These are phyloP conservation scores for Nymphalis urticae DNA, from an alignment of 2,888 invertebrate genomes.

Conservation along the genomic window DNA sequence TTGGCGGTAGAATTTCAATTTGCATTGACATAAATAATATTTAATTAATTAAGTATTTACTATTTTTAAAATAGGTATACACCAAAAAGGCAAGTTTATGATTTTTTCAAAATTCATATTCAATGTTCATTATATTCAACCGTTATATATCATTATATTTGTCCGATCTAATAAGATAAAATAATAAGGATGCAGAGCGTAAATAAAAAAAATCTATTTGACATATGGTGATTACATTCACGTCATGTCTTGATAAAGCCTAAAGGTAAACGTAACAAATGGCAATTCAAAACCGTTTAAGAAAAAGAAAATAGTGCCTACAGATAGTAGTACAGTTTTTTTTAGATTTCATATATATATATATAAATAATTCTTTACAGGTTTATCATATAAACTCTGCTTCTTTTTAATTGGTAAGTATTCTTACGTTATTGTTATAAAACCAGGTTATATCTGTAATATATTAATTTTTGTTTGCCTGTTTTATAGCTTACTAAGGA, in stretches of 20 bases:
- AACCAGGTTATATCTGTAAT: not conserved
- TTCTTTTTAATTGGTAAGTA: not conserved
- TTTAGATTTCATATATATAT: not conserved
- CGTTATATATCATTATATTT: too few species aligned
- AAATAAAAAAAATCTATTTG: too few species aligned
- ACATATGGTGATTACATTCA: not conserved
- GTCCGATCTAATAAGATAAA: too few species aligned
- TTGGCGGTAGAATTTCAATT: too few species aligned
- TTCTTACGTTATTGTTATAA: not conserved
- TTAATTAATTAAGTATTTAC: too few species aligned
- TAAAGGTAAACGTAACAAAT: slow-evolving; percentile 9
- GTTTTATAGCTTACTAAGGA: slow-evolving; percentile 64
- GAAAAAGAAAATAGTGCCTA: not conserved
- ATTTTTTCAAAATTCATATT: too few species aligned
- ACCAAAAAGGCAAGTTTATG: too few species aligned
- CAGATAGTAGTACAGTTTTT: not conserved
- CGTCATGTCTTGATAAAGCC: not conserved
- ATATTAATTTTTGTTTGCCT: slow-evolving; percentile 35
- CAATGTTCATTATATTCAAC: too few species aligned
- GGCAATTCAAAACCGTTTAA: not conserved
- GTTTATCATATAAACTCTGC: not conserved
- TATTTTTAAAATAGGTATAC: too few species aligned
- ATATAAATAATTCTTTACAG: not conserved
- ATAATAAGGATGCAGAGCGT: too few species aligned
- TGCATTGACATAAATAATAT: too few species aligned